Conservation (phyloP, 1,140 invertebrate species). For the Bombyx mori region DNA sequence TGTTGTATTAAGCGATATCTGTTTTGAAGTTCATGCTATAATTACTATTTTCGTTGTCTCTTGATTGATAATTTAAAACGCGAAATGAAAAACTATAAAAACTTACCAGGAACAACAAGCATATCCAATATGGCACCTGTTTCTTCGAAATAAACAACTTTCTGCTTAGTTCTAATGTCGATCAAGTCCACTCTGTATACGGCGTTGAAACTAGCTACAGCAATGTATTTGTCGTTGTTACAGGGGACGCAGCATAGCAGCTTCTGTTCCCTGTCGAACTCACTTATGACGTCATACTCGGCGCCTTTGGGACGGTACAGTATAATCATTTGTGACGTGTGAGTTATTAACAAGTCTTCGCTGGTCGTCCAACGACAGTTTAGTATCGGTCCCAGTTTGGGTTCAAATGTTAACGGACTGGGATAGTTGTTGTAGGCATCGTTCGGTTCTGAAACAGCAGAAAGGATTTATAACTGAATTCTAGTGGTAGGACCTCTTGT, state of each 20-base stretch:
- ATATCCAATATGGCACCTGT: slow-evolving; percentile 38
- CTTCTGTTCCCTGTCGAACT: slow-evolving; percentile 35
- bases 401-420: slow-evolving; percentile 30
- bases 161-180: slow-evolving; percentile 37
- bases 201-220: slow-evolving; percentile 28
- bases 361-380: slow-evolving; percentile 53
- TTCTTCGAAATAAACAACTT: slow-evolving; percentile 32
- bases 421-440: slow-evolving; percentile 40
- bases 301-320: slow-evolving; percentile 35
- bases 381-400: slow-evolving; percentile 32
- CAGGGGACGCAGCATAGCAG: slow-evolving; percentile 43
- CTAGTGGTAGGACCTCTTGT: too few relatives aligned
- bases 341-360: slow-evolving; percentile 42
- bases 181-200: slow-evolving; percentile 33
- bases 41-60: too few relatives aligned
- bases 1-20: too few relatives aligned
- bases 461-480: too few relatives aligned
- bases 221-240: slow-evolving; percentile 41
- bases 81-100: not conserved
- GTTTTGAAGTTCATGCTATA: too few relatives aligned
- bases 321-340: slow-evolving; percentile 43
- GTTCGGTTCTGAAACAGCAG: slow-evolving; percentile 33
- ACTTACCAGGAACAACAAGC: slow-evolving; percentile 46
- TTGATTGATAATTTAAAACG: too few relatives aligned
- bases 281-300: slow-evolving; percentile 27